Evolutionary conservation across 35 echinoderm and acorn worm species (phyloP), one percentile per base, ranked within the genome.

Genomic region (Heliocidaris tuberculata): DNA sequence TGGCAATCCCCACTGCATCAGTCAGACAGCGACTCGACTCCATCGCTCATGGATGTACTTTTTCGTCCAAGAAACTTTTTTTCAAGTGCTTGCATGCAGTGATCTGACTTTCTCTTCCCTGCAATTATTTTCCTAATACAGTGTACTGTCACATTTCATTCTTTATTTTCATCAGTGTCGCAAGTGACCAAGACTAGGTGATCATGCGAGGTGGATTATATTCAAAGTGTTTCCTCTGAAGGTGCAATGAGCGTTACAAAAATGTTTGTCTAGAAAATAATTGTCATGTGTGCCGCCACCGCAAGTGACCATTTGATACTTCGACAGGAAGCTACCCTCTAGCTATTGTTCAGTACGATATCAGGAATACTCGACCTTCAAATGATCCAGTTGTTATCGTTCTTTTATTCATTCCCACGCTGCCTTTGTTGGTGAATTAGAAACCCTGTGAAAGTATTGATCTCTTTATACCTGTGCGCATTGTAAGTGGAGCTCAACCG

Each of bases 301-400:
- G 21, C 65, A 56, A 15, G 21, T 78, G 19, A 78, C 65, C 21
- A 24, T 19, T 78, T 27, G 65, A 11, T 56, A 56, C 15, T 15
- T 24, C 27, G 6, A 78, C 65, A 78, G 65, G 65, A 78, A 78
- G 27, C 17, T 78, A 8, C 27, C 2, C 27, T 78, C 65, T 78
- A 24, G 7, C 65, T 24, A 78, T 6, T 78, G 21, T 78, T 78
- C 21, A 8, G 2, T 19, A n/a, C 65, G 27, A 78, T 78, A 78
- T 78, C 65, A 78, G 65, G 65, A 78, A n/a, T 78, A 78, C 65
- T 24, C 65, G 65, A 78, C 65, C 65, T 78, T 78, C 65, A 78
- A 7, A 78, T 78, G 65, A 78, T 78, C 27, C 65, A 78, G 27
- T 78, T 78, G 65, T 78, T 24, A 7, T 78, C 17, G 19, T 78